Evolutionary conservation across 2,888 invertebrate species (phyloP).

Genomic region (Drosophila pegasa): DNA sequence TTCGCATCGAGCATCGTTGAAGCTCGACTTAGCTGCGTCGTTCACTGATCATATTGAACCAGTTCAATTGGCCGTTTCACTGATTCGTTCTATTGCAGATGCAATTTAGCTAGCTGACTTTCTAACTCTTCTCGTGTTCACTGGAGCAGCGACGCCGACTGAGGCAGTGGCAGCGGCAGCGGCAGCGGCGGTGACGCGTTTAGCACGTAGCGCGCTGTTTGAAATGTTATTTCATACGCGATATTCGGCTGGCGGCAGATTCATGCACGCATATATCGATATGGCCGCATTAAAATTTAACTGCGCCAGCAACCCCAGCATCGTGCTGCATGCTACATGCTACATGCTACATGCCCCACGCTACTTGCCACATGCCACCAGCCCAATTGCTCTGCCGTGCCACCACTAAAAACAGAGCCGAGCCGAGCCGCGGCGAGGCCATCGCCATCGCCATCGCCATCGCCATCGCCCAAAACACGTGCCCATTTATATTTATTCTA

Average conservation of each 20-base stretch:
- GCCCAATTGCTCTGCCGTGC: slow-evolving; percentile 32
- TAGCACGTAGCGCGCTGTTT: slow-evolving; percentile 61
- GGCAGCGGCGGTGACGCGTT: slow-evolving; percentile 23
- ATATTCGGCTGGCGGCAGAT: slow-evolving; percentile 43
- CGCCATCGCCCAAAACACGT: slow-evolving; percentile 71
- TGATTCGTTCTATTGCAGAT: not conserved
- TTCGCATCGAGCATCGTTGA: not conserved
- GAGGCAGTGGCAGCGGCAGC: not conserved
- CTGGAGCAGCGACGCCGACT: slow-evolving; percentile 12
- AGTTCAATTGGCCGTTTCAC: not conserved
- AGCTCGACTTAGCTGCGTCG: not conserved
- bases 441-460: no score
- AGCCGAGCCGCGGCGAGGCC: no score
- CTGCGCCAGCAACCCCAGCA: slow-evolving; percentile 60
- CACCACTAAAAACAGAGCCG: slow-evolving; percentile 60
- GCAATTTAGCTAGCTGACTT: not conserved
- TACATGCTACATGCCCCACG: slow-evolving; percentile 3
- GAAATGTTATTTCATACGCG: slow-evolving; percentile 70
- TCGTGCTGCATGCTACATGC: slow-evolving; percentile 5
- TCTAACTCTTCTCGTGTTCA: slow-evolving; percentile 8
- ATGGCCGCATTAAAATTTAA: slow-evolving; percentile 83
- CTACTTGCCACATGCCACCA: slow-evolving; percentile 2
- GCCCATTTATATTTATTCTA: slow-evolving; percentile 81
- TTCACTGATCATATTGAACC: not conserved
- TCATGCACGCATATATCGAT: slow-evolving; percentile 79